Evolutionary conservation across 1,140 invertebrate species (phyloP).

Genomic region (Apis mellifera): Amel_HAv3.1 CM009943.2:4529001-4529500

Average conservation of each 20-base stretch:
- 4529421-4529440: background rate
- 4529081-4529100: background rate
- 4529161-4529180: conserved; percentile 72
- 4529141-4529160: conserved; percentile 58
- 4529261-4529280: conserved; percentile 37
- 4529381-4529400: background rate
- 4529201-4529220: conserved; percentile 67
- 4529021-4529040: background rate
- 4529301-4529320: too few relatives aligned
- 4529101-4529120: conserved; percentile 67
- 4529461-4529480: background rate
- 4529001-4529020: background rate
- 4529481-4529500: background rate
- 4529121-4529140: conserved; percentile 67
- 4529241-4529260: conserved; percentile 28
- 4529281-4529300: background rate
- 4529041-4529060: background rate
- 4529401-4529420: background rate
- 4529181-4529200: conserved; percentile 74
- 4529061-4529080: background rate
- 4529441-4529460: background rate
- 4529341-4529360: conserved; percentile 27
- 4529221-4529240: conserved; percentile 65
- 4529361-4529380: conserved; percentile 3
- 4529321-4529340: conserved; percentile 41